These are phyloP conservation scores for Ophioninae sp. DNA, from an alignment of 2,888 invertebrate species.

Conservation along the genomic window DNA sequence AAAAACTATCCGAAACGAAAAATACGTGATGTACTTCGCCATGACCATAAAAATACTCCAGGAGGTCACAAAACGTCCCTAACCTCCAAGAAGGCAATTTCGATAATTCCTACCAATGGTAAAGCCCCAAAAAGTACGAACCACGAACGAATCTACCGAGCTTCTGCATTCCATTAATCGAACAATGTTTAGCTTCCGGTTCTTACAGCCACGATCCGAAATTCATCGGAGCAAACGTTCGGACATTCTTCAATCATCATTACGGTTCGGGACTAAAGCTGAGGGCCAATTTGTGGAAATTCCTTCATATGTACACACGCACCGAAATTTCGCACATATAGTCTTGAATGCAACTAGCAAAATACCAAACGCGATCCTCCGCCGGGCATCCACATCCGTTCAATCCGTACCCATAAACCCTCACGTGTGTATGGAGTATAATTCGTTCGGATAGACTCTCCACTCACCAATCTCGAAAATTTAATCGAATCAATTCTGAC, in stretches of 20 bases:
- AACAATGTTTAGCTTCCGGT: not conserved
- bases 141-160: not conserved
- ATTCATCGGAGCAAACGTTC: not conserved
- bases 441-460: conserved; percentile 20
- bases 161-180: not conserved
- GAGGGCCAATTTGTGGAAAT: not conserved
- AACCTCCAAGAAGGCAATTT: not conserved
- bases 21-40: too few species aligned
- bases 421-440: conserved; percentile 12
- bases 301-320: not conserved
- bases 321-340: not conserved
- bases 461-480: conserved; percentile 12
- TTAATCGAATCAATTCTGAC: conserved; percentile 29
- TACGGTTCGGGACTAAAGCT: not conserved
- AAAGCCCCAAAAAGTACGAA: not conserved
- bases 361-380: not conserved
- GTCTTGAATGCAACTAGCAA: not conserved
- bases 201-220: not conserved
- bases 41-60: not conserved
- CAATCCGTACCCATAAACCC: not conserved
- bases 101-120: not conserved
- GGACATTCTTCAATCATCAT: not conserved
- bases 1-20: too few species aligned
- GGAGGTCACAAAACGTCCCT: not conserved
- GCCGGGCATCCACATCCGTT: not conserved